Conservation (phyloP, 2,113 vertebrate genomes). For the Myrmophylax atrothorax region DNA sequence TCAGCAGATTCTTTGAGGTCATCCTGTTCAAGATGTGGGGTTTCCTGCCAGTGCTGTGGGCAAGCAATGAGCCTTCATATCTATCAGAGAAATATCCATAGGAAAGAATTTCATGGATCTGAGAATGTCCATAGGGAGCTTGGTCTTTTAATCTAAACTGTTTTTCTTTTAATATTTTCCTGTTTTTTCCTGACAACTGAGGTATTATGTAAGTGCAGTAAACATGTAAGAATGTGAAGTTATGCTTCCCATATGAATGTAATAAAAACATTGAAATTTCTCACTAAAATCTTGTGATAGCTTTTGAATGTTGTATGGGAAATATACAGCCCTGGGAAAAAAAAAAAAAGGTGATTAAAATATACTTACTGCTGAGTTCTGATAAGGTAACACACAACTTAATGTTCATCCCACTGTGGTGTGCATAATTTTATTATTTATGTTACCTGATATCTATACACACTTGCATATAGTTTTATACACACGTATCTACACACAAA, state of each 20-base stretch:
- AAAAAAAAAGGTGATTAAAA: background rate
- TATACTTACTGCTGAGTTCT: background rate
- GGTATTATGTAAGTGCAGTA: constrained; percentile 48
- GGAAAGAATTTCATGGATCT: constrained; percentile 51
- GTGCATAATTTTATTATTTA: background rate
- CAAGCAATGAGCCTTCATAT: background rate
- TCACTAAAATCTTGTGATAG: constrained; percentile 33
- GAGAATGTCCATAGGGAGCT: constrained; percentile 37
- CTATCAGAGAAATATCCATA: constrained; percentile 16
- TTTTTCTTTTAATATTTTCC: constrained; percentile 34
- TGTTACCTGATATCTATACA: background rate
- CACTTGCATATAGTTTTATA: background rate
- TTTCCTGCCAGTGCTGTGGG: constrained; percentile 7
- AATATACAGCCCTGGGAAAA: background rate
- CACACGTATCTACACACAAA: background rate
- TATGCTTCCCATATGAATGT: constrained; percentile 51
- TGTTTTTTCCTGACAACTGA: constrained; percentile 32
- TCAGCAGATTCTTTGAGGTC: constrained; percentile 33
- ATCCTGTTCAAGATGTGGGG: constrained; percentile 33
- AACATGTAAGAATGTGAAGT: constrained; percentile 63
- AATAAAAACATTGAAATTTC: constrained; percentile 55
- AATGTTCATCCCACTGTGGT: background rate
- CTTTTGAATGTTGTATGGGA: background rate
- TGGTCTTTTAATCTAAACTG: constrained; percentile 51
- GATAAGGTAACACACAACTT: background rate